Evolutionary conservation across 2,888 invertebrate species (phyloP).

Genomic region (Sepioteuthis lessoniana): DNA sequence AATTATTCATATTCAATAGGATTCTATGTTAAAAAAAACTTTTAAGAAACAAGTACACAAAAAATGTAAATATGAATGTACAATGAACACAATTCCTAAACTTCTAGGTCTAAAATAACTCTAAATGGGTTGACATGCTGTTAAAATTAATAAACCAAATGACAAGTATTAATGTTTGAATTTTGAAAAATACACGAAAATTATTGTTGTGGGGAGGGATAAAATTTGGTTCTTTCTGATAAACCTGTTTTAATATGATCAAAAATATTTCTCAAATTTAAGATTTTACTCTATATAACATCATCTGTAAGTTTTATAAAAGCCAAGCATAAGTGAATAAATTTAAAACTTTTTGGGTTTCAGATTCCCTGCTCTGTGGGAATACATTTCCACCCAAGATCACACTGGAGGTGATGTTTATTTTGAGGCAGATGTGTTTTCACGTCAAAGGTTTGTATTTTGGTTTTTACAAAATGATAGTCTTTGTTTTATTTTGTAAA

Average conservation of each 20-base stretch:
- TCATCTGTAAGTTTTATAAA: not conserved
- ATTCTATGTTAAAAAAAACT: no score
- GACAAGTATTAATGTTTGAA: no score
- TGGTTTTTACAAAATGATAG: not conserved
- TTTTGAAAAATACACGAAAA: no score
- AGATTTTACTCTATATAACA: not conserved
- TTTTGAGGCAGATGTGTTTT: slow-evolving; percentile 79
- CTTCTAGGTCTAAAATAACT: no score
- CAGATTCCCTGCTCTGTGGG: slow-evolving; percentile 84
- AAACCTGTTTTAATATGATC: not conserved
- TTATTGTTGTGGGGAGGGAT: no score
- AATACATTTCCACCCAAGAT: slow-evolving; percentile 77
- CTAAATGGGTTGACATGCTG: no score
- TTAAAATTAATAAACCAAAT: no score
- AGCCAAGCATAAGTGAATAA: not conserved
- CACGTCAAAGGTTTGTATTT: slow-evolving; percentile 76
- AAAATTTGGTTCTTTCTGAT: not conserved
- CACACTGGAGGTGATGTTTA: slow-evolving; percentile 63
- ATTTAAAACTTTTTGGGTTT: slow-evolving; percentile 46
- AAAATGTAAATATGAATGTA: no score
- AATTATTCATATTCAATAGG: no score
- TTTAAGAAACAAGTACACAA: no score
- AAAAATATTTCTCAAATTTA: not conserved
- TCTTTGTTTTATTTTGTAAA: no score
- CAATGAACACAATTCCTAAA: no score